Conservation (phyloP, 2,797 vertebrate species). For the Hippocampus kuda region DNA sequence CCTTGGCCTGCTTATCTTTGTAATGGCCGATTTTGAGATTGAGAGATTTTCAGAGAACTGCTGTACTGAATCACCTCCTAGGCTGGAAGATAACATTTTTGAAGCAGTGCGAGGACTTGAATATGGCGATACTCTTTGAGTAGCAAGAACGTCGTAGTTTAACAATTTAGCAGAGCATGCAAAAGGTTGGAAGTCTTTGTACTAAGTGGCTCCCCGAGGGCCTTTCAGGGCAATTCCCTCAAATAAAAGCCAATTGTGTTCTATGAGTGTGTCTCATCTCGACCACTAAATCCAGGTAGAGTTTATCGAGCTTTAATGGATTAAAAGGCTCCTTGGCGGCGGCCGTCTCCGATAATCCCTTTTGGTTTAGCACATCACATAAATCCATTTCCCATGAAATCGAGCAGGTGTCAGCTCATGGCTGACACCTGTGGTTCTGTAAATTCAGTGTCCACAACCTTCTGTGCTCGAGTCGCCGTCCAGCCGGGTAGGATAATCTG, state of each 20-base stretch:
- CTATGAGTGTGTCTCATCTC: constrained; percentile 12
- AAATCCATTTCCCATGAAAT: constrained; percentile 40
- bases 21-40: not conserved
- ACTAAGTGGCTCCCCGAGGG: not conserved
- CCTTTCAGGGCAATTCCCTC: constrained; percentile 13
- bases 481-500: constrained; percentile 59
- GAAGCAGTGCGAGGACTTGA: not conserved
- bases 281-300: constrained; percentile 20
- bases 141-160: not conserved
- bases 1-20: not conserved
- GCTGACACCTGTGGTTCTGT: constrained; percentile 32
- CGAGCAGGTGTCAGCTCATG: constrained; percentile 43
- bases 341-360: constrained; percentile 35
- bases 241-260: constrained; percentile 18
- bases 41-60: not conserved
- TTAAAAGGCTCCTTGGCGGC: constrained; percentile 21
- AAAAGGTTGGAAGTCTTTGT: not conserved
- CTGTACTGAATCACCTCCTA: not conserved
- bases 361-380: constrained; percentile 31
- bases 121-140: not conserved
- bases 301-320: constrained; percentile 43
- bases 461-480: constrained; percentile 35
- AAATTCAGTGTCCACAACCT: constrained; percentile 24
- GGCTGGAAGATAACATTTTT: not conserved
- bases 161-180: not conserved